Evolutionary conservation across 2,888 invertebrate genomes (phyloP).

Genomic region (Eristalis pertinax): DNA sequence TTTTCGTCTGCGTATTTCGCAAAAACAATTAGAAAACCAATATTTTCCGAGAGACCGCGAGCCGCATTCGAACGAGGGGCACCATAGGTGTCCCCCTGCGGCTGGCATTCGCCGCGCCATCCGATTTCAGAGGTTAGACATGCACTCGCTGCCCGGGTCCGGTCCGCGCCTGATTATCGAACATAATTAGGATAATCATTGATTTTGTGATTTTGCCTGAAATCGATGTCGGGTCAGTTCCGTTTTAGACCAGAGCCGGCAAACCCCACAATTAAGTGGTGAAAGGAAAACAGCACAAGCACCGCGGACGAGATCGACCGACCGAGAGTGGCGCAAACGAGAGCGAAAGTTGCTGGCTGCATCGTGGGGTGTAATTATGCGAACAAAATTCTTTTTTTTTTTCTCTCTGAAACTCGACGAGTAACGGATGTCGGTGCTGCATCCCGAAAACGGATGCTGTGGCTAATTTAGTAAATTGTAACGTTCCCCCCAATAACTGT

Average conservation of each 20-base stretch:
- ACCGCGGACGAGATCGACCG: background rate
- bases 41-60: conserved; percentile 50
- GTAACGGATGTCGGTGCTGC: conserved; percentile 12
- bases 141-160: background rate
- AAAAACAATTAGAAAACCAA: conserved; percentile 43
- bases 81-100: conserved; percentile 13
- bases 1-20: conserved; percentile 58
- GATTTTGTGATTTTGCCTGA: conserved; percentile 48
- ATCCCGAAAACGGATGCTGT: conserved; percentile 19
- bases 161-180: conserved; percentile 48
- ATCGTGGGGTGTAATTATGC: background rate
- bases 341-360: conserved; percentile 4
- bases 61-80: background rate
- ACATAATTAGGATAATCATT: conserved; percentile 71
- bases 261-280: conserved; percentile 66
- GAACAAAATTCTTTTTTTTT: background rate
- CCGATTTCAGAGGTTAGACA: conserved; percentile 8
- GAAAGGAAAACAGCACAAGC: conserved; percentile 55
- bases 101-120: conserved; percentile 33
- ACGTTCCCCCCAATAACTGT: conserved; percentile 29
- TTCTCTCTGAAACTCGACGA: background rate
- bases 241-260: conserved; percentile 48
- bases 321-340: background rate
- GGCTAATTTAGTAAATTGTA: conserved; percentile 44
- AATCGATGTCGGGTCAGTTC: conserved; percentile 62